Evolutionary conservation across 2,113 vertebrate genomes (phyloP).

Genomic region (Vidua macroura): DNA sequence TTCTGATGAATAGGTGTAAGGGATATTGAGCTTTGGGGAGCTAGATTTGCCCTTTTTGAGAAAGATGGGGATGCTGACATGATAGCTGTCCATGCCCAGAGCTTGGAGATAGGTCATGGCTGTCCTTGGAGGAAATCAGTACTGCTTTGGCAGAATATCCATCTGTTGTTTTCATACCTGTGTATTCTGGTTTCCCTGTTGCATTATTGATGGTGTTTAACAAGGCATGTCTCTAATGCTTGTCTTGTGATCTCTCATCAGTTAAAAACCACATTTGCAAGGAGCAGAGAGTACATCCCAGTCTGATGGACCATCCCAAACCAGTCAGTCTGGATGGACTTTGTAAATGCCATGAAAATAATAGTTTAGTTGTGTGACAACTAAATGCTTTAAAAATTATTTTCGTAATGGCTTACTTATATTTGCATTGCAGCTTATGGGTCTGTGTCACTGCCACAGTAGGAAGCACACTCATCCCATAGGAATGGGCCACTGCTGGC

Average conservation of each 20-base stretch:
- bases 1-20: background rate
- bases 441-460: background rate
- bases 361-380: background rate
- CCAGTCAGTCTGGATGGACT: background rate
- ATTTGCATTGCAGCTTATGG: background rate
- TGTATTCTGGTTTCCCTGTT: background rate
- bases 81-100: background rate
- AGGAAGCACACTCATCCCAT: background rate
- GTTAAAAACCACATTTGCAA: background rate
- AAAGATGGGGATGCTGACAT: background rate
- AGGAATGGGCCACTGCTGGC: background rate
- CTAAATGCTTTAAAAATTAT: background rate
- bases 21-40: background rate
- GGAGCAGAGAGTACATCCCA: background rate
- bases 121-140: background rate
- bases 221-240: rapidly evolving
- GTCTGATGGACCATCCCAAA: background rate
- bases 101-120: background rate
- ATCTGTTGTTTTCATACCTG: background rate
- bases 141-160: background rate
- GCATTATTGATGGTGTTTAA: background rate
- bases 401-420: background rate
- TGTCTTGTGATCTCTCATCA: background rate
- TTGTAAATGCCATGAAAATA: background rate
- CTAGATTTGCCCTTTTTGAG: background rate